Conservation (phyloP, 2,888 invertebrate species). For the Euproctis similis region DNA sequence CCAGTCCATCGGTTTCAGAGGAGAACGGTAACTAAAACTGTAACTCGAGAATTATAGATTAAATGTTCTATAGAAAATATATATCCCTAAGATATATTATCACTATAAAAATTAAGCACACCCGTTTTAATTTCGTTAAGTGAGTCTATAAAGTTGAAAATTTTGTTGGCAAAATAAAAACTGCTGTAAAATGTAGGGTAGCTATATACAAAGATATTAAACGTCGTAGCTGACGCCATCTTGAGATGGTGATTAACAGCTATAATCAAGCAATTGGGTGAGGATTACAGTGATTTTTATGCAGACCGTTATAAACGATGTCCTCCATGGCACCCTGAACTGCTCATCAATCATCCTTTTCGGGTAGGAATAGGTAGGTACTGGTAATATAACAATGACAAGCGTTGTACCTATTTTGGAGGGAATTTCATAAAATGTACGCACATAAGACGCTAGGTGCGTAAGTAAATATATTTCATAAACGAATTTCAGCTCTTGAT, state of each 20-base stretch:
- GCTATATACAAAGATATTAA: too few species aligned
- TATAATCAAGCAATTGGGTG: constrained; percentile 68
- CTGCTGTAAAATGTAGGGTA: constrained; percentile 57
- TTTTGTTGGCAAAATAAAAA: constrained; percentile 55
- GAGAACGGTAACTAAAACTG: too few species aligned
- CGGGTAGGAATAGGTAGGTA: too few species aligned
- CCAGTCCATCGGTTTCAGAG: too few species aligned
- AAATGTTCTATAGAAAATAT: too few species aligned
- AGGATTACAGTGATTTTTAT: constrained; percentile 69
- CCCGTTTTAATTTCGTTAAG: constrained; percentile 64
- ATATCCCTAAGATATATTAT: too few species aligned
- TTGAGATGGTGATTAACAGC: constrained; percentile 64
- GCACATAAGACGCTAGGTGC: constrained; percentile 22
- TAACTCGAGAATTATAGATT: too few species aligned
- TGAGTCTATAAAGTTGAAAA: constrained; percentile 56
- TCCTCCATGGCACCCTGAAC: constrained; percentile 20
- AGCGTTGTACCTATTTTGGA: constrained; percentile 28
- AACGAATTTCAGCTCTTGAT: constrained; percentile 25
- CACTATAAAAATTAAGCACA: constrained; percentile 38
- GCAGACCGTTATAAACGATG: constrained; percentile 34
- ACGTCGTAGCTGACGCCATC: constrained; percentile 41
- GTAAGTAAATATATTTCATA: constrained; percentile 44
- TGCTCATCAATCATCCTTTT: constrained; percentile 44
- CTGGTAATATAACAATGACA: constrained; percentile 53
- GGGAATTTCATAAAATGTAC: constrained; percentile 29